Conservation (phyloP, 1,140 invertebrate genomes). For the Heliconius melpomene region DNA sequence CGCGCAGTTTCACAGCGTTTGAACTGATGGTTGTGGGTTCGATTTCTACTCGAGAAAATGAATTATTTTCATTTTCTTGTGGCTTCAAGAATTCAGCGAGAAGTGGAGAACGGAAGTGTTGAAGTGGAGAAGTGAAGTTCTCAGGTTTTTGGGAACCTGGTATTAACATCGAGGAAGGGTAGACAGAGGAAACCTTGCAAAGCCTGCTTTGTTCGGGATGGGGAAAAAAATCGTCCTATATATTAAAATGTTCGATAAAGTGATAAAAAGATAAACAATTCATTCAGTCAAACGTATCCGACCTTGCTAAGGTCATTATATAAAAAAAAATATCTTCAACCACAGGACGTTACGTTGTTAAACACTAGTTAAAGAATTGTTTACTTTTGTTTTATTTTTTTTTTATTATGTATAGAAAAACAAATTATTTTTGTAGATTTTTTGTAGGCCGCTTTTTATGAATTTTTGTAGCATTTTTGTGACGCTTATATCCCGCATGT, state of each 20-base stretch:
- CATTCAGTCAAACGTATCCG: not conserved
- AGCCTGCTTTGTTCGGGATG: not conserved
- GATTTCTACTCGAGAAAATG: not conserved
- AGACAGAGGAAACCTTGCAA: not conserved
- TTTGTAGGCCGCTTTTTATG: not conserved
- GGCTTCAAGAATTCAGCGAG: not conserved
- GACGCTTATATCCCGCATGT: too few relatives aligned
- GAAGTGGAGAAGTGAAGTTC: too few relatives aligned
- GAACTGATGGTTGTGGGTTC: not conserved
- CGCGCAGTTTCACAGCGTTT: not conserved
- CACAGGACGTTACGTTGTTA: slow-evolving; percentile 6
- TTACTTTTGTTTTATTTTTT: not conserved
- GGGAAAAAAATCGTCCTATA: too few relatives aligned
- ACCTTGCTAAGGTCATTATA: not conserved
- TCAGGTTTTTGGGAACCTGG: too few relatives aligned
- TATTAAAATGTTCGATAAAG: not conserved
- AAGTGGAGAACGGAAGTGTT: not conserved
- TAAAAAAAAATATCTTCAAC: not conserved
- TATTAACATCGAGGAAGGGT: too few relatives aligned
- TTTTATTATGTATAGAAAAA: not conserved
- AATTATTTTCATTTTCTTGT: not conserved
- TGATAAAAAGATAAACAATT: not conserved
- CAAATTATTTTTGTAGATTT: not conserved
- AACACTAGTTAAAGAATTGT: slow-evolving; percentile 1
- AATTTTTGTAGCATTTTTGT: not conserved